These are phyloP conservation scores for Mallotus villosus DNA, from an alignment of 2,797 vertebrate genomes.

Conservation along the genomic window DNA sequence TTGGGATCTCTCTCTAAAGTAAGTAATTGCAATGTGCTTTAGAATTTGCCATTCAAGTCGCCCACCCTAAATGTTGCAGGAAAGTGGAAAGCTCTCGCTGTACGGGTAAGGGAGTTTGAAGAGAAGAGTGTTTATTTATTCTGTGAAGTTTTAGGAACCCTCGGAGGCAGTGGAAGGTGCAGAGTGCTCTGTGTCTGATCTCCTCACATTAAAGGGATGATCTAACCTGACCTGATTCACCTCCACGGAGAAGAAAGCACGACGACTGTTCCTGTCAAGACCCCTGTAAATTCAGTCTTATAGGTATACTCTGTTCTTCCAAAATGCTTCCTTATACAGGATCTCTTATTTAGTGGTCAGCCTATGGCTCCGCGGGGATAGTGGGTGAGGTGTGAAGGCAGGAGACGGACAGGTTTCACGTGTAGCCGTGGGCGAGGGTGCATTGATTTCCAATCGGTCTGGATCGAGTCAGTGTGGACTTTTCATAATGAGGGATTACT, in stretches of 20 bases:
- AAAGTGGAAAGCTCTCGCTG: conserved; percentile 39
- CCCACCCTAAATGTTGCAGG: conserved; percentile 44
- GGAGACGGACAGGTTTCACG: conserved; percentile 48
- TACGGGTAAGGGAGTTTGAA: conserved; percentile 42
- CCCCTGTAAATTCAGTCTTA: conserved; percentile 4
- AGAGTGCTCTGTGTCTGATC: conserved; percentile 19
- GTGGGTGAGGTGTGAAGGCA: conserved; percentile 29
- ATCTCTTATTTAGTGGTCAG: conserved; percentile 21
- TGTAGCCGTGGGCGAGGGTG: conserved; percentile 41
- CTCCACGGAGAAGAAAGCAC: conserved; percentile 14
- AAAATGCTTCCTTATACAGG: conserved; percentile 13
- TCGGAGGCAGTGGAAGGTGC: conserved; percentile 28
- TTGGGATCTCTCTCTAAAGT: conserved; percentile 53
- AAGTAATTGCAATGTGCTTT: conserved; percentile 59
- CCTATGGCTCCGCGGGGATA: conserved; percentile 35
- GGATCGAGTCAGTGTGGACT: conserved; percentile 33
- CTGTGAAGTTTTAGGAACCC: conserved; percentile 25
- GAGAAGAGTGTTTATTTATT: conserved; percentile 41
- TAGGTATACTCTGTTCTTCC: neutral
- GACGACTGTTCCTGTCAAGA: conserved; percentile 4
- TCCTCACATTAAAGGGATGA: conserved; percentile 2
- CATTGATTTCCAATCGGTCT: conserved; percentile 58
- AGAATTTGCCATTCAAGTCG: conserved; percentile 68
- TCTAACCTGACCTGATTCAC: conserved; percentile 44
- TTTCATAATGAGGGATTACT: conserved; percentile 61